Conservation (phyloP, 2,797 vertebrate species). For the Microctenopoma stevenorrisi region DNA sequence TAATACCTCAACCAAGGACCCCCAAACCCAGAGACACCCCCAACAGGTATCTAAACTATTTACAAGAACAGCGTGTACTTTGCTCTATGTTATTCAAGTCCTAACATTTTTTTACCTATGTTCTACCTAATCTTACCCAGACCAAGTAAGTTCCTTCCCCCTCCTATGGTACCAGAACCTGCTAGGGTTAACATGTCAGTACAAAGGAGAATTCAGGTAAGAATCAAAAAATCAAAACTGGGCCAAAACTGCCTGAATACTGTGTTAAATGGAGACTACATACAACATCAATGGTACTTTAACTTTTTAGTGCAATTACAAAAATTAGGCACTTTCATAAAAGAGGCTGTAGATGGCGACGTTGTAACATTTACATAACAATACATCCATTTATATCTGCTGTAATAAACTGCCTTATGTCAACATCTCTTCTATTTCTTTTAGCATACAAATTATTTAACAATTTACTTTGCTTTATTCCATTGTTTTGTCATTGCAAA, state of each 20-base stretch:
- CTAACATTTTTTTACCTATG: background rate
- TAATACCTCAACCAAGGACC: background rate
- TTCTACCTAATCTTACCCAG: constrained; percentile 11
- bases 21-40: background rate
- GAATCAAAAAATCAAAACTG: background rate
- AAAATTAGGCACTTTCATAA: constrained; percentile 16
- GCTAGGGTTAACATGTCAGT: background rate
- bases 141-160: background rate
- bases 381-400: background rate
- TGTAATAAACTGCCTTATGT: constrained; percentile 14
- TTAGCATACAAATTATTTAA: background rate
- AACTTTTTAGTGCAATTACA: background rate
- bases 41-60: constrained; percentile 26
- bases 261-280: background rate
- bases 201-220: constrained; percentile 19
- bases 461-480: too few relatives aligned
- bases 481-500: background rate
- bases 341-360: constrained; percentile 62
- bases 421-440: background rate
- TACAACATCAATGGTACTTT: background rate
- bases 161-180: background rate
- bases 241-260: background rate
- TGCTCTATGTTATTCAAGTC: background rate
- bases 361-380: constrained; percentile 46
- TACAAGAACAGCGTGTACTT: background rate